phyloP scores from a whole-genome alignment of 2,113 vertebrate genomes.

The Solenodon paradoxus region DNA sequence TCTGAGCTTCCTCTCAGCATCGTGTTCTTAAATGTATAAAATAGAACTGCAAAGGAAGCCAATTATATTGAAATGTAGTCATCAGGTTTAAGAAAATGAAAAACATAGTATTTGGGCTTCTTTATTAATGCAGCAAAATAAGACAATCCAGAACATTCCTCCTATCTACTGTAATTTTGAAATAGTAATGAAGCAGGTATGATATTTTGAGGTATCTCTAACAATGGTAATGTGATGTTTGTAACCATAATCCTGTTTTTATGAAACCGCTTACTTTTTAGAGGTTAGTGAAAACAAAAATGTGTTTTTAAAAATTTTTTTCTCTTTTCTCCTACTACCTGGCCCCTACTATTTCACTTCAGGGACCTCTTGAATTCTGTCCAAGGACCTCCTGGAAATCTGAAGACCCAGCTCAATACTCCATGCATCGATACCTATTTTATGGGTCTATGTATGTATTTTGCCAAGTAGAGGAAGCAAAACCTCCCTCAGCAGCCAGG shows the following conservation, averaged over 20 bases:
- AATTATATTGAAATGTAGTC: background rate
- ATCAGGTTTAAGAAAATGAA: background rate
- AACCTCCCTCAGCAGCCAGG: background rate
- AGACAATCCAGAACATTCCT: background rate
- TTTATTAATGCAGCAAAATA: background rate
- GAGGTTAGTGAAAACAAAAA: constrained; percentile 1
- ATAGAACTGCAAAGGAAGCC: background rate
- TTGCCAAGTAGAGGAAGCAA: background rate
- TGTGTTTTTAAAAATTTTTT: background rate
- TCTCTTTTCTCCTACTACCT: background rate
- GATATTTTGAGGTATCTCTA: background rate
- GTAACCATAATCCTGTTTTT: background rate
- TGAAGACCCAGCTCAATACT: background rate
- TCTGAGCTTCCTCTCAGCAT: background rate
- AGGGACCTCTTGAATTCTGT: background rate
- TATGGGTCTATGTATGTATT: background rate
- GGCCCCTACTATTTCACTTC: background rate
- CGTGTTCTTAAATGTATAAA: background rate
- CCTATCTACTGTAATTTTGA: background rate
- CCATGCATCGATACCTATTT: background rate
- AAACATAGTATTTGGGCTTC: background rate
- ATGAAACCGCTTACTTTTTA: background rate
- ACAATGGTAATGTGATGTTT: background rate
- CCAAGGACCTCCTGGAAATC: background rate
- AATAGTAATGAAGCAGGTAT: background rate